Percentiles rank a stretch among this genome's conserved stretches.
phyloP scores from a whole-genome alignment of 2,888 invertebrate genomes.

The Bombylius discolor region DNA sequence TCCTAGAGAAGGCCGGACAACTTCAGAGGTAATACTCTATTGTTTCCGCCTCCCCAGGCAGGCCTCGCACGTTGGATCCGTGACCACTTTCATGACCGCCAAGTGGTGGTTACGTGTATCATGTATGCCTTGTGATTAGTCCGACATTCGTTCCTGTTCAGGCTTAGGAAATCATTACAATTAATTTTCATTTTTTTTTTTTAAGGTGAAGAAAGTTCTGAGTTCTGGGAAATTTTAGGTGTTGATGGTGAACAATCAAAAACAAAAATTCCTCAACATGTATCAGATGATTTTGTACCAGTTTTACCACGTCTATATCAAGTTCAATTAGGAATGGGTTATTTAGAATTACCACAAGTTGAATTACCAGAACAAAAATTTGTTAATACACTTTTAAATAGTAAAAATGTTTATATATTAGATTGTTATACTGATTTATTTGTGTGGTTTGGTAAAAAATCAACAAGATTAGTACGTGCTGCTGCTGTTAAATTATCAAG shows the following conservation, averaged over 20 bases:
- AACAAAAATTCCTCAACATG: constrained; percentile 33
- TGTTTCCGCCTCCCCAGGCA: no score
- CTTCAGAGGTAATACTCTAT: no score
- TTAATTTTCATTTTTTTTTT: background rate
- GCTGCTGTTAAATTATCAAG: constrained; percentile 95
- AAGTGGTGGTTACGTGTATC: no score
- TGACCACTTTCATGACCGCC: no score
- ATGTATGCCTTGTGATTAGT: no score
- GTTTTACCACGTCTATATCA: constrained; percentile 68
- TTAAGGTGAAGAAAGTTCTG: constrained; percentile 56
- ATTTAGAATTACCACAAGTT: constrained; percentile 91
- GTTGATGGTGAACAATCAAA: constrained; percentile 29
- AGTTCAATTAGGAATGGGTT: constrained; percentile 96
- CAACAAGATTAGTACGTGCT: constrained; percentile 84
- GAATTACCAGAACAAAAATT: constrained; percentile 64
- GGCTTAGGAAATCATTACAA: background rate
- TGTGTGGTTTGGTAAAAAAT: constrained; percentile 98
- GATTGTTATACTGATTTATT: constrained; percentile 91
- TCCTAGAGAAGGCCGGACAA: no score
- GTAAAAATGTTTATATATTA: constrained; percentile 89
- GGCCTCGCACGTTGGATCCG: no score
- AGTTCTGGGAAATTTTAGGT: constrained; percentile 71
- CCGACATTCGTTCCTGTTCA: background rate
- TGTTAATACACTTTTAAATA: constrained; percentile 63
- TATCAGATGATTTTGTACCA: constrained; percentile 24